Evolutionary conservation across 2,797 vertebrate genomes (phyloP).

Genomic region (Ctenopoma multispine): DNA sequence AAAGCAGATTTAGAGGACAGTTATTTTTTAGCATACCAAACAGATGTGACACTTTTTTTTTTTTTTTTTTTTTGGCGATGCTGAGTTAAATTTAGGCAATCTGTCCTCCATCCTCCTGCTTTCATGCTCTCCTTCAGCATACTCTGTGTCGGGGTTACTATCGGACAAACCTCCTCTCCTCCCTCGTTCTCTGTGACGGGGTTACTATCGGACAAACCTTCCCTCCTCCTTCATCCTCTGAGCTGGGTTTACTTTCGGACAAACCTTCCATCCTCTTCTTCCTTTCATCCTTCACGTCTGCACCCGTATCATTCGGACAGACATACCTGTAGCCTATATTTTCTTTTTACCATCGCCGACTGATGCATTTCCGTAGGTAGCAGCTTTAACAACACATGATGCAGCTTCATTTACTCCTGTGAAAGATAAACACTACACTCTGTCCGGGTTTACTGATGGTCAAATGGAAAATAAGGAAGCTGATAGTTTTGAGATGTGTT

Average conservation of each 20-base stretch:
- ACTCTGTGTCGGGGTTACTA: conserved; percentile 68
- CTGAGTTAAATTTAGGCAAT: conserved; percentile 57
- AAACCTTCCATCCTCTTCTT: conserved; percentile 39
- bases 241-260: conserved; percentile 71
- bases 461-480: conserved; percentile 42
- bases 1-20: not conserved
- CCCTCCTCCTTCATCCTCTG: conserved; percentile 32
- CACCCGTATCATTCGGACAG: not conserved
- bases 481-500: not conserved
- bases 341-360: not conserved
- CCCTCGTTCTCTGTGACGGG: conserved; percentile 32
- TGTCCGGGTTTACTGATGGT: conserved; percentile 58
- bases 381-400: not conserved
- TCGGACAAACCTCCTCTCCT: conserved; percentile 72
- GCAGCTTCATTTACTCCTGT: conserved; percentile 17
- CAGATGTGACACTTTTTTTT: conserved; percentile 53
- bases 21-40: not conserved
- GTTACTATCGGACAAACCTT: conserved; percentile 73
- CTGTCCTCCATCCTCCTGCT: conserved; percentile 36
- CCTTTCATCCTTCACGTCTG: conserved; percentile 23
- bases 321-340: not conserved
- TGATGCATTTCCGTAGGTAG: not conserved
- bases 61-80: too few species aligned
- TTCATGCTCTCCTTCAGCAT: conserved; percentile 42
- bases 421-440: not conserved